Evolutionary conservation across 2,888 invertebrate species (phyloP).

Genomic region (Sepioteuthis lessoniana): DNA sequence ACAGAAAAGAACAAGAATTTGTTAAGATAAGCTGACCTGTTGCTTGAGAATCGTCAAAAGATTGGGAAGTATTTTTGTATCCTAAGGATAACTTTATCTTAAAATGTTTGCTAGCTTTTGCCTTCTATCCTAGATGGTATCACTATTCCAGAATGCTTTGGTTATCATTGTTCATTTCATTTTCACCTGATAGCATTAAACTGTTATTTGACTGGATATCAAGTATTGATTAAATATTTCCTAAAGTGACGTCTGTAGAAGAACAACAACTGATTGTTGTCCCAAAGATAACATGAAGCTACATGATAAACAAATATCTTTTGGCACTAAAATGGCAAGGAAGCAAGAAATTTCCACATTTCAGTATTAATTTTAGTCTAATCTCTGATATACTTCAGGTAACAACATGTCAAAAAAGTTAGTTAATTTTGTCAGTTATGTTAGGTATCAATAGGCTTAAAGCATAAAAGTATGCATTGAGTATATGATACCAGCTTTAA

Average conservation of each 20-base stretch:
- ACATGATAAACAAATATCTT: neutral
- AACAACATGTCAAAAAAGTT: neutral
- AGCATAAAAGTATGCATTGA: too few relatives aligned
- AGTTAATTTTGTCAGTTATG: neutral
- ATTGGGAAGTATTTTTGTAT: neutral
- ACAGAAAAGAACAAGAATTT: too few relatives aligned
- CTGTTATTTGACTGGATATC: neutral
- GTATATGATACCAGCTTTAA: too few relatives aligned
- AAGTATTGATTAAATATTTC: neutral
- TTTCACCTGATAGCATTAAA: constrained; percentile 18
- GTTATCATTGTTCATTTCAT: constrained; percentile 6
- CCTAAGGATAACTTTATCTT: neutral
- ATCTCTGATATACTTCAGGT: neutral
- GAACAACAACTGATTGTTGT: constrained; percentile 10
- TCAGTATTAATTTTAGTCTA: neutral
- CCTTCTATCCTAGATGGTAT: neutral
- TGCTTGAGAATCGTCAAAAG: constrained; percentile 1
- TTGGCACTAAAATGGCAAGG: neutral
- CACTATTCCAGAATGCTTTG: neutral
- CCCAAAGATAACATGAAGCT: neutral
- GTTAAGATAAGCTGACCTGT: neutral
- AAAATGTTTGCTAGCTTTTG: neutral
- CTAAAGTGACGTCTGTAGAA: neutral
- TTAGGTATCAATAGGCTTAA: neutral
- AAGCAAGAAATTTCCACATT: neutral